These are phyloP conservation scores for Drosophila pandora DNA, from an alignment of 1,140 invertebrate genomes.

Conservation along the genomic window DNA sequence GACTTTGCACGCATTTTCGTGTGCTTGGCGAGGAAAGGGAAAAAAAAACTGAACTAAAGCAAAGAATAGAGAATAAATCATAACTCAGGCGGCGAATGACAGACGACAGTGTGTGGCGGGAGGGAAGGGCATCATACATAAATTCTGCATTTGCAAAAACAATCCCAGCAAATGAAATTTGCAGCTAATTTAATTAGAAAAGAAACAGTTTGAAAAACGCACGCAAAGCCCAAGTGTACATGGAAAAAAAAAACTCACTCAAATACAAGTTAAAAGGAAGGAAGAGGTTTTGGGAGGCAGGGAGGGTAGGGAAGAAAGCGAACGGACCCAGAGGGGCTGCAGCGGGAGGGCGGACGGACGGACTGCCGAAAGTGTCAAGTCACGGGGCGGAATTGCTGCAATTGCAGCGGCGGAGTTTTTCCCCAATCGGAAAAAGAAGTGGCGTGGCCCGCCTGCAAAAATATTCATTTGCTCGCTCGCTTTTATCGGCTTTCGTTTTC, in stretches of 20 bases:
- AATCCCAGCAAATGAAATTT: conserved; percentile 50
- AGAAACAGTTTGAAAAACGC: conserved; percentile 53
- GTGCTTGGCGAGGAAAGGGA: conserved; percentile 15
- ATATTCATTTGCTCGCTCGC: conserved; percentile 41
- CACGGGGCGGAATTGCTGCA: conserved; percentile 64
- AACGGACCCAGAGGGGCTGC: conserved; percentile 9
- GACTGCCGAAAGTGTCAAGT: conserved; percentile 72
- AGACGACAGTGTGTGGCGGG: conserved; percentile 33
- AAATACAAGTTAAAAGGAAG: conserved; percentile 34
- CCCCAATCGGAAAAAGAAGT: conserved; percentile 18
- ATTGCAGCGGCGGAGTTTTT: conserved; percentile 36
- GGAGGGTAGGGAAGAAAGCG: conserved; percentile 1
- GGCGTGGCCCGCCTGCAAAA: conserved; percentile 32
- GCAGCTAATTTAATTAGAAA: conserved; percentile 78
- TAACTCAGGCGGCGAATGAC: conserved; percentile 39
- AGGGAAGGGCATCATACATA: conserved; percentile 25
- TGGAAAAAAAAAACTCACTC: conserved; percentile 44
- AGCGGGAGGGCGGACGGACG: conserved; percentile 13
- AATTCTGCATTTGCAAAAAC: conserved; percentile 67
- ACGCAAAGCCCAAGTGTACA: conserved; percentile 36
- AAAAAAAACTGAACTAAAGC: conserved; percentile 33
- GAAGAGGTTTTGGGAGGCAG: conserved; percentile 35
- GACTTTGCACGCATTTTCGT: conserved; percentile 67
- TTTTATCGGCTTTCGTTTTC: conserved; percentile 66
- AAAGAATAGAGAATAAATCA: conserved; percentile 33